These are phyloP conservation scores for Antheraea mylitta DNA, from an alignment of 1,140 invertebrate genomes.

Conservation along the genomic window DNA sequence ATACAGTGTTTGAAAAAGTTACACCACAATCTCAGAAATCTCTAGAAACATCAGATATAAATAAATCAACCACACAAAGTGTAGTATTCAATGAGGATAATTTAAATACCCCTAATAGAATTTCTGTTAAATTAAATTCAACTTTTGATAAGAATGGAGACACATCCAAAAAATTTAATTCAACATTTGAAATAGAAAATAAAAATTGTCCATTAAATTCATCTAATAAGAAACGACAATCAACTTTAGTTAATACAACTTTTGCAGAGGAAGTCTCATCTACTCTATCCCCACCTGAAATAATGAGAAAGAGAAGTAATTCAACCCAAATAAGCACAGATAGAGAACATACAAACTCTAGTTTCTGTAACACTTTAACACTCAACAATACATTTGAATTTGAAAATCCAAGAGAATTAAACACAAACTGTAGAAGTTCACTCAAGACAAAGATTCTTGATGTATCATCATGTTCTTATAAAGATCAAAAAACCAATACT, in stretches of 20 bases:
- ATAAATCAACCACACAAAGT: not conserved
- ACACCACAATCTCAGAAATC: not conserved
- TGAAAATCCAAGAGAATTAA: not conserved
- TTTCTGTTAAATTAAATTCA: slow-evolving; percentile 3
- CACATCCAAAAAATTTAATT: slow-evolving; percentile 7
- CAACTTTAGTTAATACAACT: slow-evolving; percentile 5
- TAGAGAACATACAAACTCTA: not conserved
- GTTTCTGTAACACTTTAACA: not conserved
- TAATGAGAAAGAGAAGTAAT: not conserved
- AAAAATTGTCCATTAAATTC: not conserved
- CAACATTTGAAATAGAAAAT: slow-evolving; percentile 18
- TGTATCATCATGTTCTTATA: not conserved
- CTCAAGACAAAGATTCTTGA: not conserved
- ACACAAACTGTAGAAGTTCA: not conserved
- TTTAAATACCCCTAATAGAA: not conserved
- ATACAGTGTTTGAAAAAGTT: slow-evolving; percentile 26
- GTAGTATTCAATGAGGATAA: not conserved
- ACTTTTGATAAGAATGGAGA: slow-evolving; percentile 18
- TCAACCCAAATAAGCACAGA: not conserved
- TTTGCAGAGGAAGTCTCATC: slow-evolving; percentile 3
- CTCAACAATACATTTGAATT: slow-evolving; percentile 1
- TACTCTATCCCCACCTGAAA: not conserved
- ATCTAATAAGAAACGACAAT: not conserved
- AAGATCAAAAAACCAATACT: slow-evolving; percentile 13
- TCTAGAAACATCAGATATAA: not conserved